Conservation (phyloP, 2,888 invertebrate species). For the Acronicta alni region DNA sequence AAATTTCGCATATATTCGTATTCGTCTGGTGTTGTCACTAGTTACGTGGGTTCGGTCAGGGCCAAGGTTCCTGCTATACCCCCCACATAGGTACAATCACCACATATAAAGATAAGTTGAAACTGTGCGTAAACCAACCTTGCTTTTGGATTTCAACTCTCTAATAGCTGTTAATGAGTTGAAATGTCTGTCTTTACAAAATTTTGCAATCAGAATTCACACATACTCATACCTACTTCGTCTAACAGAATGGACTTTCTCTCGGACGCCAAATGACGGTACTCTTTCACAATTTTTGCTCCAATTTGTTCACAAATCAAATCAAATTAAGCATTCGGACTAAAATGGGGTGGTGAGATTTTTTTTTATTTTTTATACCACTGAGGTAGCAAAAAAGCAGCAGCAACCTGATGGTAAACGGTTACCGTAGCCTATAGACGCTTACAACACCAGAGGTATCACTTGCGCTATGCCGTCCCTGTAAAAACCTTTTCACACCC, state of each 20-base stretch:
- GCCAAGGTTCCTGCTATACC: constrained; percentile 32
- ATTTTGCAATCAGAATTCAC: neutral
- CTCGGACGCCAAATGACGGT: neutral
- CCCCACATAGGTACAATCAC: constrained; percentile 4
- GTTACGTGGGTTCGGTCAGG: constrained; percentile 31
- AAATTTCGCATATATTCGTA: constrained; percentile 6
- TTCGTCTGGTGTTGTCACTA: constrained; percentile 9
- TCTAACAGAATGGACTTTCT: neutral
- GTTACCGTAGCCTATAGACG: too few relatives aligned
- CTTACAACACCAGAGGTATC: too few relatives aligned
- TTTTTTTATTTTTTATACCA: too few relatives aligned
- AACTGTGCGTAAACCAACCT: constrained; percentile 17
- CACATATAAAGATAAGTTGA: neutral
- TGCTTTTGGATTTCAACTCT: neutral
- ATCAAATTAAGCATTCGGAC: too few relatives aligned
- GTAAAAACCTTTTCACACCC: too few relatives aligned
- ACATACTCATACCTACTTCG: neutral
- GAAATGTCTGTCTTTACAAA: neutral
- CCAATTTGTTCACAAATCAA: too few relatives aligned
- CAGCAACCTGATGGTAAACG: too few relatives aligned
- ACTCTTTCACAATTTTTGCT: too few relatives aligned
- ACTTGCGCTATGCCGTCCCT: too few relatives aligned
- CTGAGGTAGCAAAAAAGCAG: too few relatives aligned
- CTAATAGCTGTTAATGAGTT: neutral
- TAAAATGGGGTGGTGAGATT: too few relatives aligned